Conservation (phyloP, 1,140 invertebrate species). For the Cherax destructor region DNA sequence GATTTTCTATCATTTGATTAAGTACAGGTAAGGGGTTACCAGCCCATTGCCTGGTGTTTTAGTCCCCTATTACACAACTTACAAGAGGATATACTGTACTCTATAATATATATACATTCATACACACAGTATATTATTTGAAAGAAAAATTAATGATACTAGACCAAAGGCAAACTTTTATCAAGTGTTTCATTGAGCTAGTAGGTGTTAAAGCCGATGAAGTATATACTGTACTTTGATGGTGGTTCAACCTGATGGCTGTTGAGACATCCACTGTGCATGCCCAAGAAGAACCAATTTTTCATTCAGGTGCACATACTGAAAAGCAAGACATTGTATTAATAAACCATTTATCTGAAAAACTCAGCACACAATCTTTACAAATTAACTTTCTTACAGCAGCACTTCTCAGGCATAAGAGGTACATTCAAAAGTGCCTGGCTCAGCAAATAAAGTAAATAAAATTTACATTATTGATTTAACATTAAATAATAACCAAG, state of each 20-base stretch:
- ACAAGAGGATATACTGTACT: too few species aligned
- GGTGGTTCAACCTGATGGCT: constrained; percentile 23
- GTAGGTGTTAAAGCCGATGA: background rate
- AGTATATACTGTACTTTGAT: background rate
- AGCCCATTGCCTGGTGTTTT: too few species aligned
- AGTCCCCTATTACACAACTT: too few species aligned
- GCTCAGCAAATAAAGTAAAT: too few species aligned
- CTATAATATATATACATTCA: background rate
- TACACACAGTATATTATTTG: background rate
- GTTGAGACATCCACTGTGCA: constrained; percentile 36
- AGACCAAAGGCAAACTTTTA: background rate
- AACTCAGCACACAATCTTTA: too few species aligned
- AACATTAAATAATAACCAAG: too few species aligned
- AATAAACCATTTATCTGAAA: background rate
- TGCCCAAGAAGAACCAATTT: constrained; percentile 38
- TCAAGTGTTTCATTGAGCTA: background rate
- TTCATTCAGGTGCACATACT: constrained; percentile 51
- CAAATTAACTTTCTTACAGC: too few species aligned
- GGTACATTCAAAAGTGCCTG: too few species aligned
- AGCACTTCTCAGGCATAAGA: too few species aligned
- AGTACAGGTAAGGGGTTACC: too few species aligned
- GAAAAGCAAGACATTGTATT: constrained; percentile 17
- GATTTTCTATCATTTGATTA: too few species aligned
- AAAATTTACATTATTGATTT: too few species aligned
- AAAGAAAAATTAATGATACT: background rate